phyloP scores from a whole-genome alignment of 2,797 vertebrate species.

The Holocentrus rufus region DNA sequence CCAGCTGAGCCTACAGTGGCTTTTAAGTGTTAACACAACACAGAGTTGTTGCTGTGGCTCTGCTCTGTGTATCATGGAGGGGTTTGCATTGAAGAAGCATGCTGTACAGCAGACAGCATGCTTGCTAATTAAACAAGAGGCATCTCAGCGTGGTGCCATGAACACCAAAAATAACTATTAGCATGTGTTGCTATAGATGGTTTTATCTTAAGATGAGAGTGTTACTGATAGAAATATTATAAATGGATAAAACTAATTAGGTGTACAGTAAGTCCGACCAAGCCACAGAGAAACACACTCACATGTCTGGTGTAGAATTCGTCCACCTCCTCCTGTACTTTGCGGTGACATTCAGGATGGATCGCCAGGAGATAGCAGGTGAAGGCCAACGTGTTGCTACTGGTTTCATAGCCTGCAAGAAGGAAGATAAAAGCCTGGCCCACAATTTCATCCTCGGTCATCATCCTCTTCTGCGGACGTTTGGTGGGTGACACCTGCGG shows the following conservation, averaged over 20 bases:
- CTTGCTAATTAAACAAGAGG: no score
- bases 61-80: no score
- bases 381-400: constrained; percentile 89
- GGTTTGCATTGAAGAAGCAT: no score
- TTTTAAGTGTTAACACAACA: no score
- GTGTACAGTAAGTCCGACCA: neutral
- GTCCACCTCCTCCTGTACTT: constrained; percentile 87
- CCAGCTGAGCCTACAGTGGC: no score
- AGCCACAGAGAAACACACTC: constrained; percentile 69
- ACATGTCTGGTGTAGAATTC: constrained; percentile 86
- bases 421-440: constrained; percentile 94
- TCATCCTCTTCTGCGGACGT: constrained; percentile 73
- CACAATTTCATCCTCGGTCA: constrained; percentile 91
- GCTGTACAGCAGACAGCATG: no score
- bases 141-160: no score
- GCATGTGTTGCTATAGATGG: no score
- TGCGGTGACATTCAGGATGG: constrained; percentile 86
- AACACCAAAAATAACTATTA: no score
- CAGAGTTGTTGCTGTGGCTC: no score
- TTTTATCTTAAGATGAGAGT: no score
- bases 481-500: constrained; percentile 12
- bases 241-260: neutral
- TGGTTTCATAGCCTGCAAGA: constrained; percentile 91
- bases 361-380: constrained; percentile 90
- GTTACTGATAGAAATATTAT: no score